phyloP scores from a whole-genome alignment of 1,140 invertebrate genomes.

The Subanguina moxae region DNA sequence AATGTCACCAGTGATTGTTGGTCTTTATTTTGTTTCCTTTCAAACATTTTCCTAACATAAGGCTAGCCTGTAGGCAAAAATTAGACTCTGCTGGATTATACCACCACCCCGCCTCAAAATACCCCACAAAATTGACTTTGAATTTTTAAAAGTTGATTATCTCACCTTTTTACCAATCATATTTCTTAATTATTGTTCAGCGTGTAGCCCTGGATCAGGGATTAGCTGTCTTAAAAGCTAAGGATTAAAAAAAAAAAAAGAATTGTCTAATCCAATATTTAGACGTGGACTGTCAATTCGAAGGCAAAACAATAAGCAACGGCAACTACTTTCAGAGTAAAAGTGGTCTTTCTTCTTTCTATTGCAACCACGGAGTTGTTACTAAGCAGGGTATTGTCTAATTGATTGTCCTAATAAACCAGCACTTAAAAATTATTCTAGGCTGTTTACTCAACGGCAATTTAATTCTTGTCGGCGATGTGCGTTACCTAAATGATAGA shows the following conservation, averaged over 20 bases:
- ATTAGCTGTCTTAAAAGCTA: no score
- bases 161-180: no score
- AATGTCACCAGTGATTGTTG: constrained; percentile 42
- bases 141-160: no score
- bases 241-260: no score
- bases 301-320: constrained; percentile 30
- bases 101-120: no score
- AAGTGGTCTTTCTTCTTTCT: constrained; percentile 18
- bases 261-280: background rate
- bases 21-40: constrained; percentile 1
- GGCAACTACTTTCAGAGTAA: constrained; percentile 32
- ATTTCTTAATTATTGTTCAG: no score
- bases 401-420: background rate
- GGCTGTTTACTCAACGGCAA: constrained; percentile 37
- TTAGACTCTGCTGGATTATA: no score
- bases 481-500: constrained; percentile 32
- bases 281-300: constrained; percentile 41
- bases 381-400: constrained; percentile 34
- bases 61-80: no score
- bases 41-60: background rate
- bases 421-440: background rate
- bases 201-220: no score
- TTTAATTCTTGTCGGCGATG: constrained; percentile 39
- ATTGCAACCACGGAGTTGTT: constrained; percentile 41
- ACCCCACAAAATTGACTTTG: no score